These are phyloP conservation scores for Cryptophagus acutangulus DNA, from an alignment of 2,888 invertebrate genomes.

Conservation along the genomic window DNA sequence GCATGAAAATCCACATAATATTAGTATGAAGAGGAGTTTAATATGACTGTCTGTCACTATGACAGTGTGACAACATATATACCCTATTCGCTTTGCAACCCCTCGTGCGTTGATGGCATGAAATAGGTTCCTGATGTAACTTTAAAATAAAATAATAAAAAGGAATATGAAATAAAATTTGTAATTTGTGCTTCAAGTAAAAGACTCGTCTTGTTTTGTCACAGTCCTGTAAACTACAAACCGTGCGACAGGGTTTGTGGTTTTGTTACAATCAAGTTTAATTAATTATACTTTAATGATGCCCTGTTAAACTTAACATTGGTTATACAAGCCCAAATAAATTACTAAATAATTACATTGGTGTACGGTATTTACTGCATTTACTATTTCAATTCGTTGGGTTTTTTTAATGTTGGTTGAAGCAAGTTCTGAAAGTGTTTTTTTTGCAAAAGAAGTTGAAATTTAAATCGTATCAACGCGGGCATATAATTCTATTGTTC, in stretches of 20 bases:
- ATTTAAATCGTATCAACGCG: too few species aligned
- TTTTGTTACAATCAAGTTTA: not conserved
- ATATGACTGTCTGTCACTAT: slow-evolving; percentile 30
- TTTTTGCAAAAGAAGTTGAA: too few species aligned
- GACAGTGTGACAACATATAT: slow-evolving; percentile 25
- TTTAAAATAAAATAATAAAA: too few species aligned
- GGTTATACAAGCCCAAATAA: too few species aligned
- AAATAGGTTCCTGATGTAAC: too few species aligned
- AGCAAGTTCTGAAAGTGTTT: too few species aligned
- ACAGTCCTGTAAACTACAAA: not conserved
- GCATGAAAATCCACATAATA: slow-evolving; percentile 7
- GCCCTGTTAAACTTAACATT: not conserved
- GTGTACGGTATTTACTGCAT: too few species aligned
- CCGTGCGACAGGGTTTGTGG: not conserved
- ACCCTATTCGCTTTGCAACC: slow-evolving; percentile 24
- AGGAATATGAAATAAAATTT: slow-evolving; percentile 21
- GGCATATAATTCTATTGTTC: too few species aligned
- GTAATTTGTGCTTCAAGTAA: not conserved
- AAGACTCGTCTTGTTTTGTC: not conserved
- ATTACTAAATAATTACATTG: too few species aligned
- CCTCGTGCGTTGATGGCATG: slow-evolving; percentile 36
- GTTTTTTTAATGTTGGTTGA: too few species aligned
- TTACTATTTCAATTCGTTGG: too few species aligned
- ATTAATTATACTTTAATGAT: slow-evolving; percentile 4
- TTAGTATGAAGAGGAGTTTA: slow-evolving; percentile 22